Evolutionary conservation across 2,888 invertebrate genomes (phyloP).

Genomic region (Morpho deidamia): DNA sequence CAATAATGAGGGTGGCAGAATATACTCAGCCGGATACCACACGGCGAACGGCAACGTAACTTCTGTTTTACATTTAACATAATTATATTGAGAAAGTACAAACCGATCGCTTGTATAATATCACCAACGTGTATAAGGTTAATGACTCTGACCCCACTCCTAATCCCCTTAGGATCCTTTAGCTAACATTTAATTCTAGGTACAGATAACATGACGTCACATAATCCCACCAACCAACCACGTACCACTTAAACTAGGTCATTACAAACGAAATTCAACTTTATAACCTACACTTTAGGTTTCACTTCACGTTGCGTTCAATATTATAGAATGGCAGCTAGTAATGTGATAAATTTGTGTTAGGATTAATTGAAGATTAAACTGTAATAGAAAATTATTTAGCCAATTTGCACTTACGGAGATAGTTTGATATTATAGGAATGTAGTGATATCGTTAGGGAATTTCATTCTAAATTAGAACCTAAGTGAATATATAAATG

Average conservation of each 20-base stretch:
- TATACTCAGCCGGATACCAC: no score
- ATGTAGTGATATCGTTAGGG: background rate
- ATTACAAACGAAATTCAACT: slow-evolving; percentile 15
- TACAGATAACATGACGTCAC: slow-evolving; percentile 23
- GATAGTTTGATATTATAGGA: slow-evolving; percentile 3
- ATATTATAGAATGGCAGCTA: slow-evolving; percentile 9
- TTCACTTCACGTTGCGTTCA: background rate
- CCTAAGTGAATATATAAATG: no score
- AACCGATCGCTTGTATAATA: no score
- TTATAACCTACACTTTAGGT: background rate
- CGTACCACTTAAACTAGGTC: slow-evolving; percentile 8
- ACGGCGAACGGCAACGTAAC: no score
- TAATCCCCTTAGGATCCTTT: slow-evolving; percentile 18
- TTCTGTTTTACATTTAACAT: no score
- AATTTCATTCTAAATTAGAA: no score
- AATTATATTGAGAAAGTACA: no score
- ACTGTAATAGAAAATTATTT: slow-evolving; percentile 19
- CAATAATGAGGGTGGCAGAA: no score
- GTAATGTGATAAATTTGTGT: slow-evolving; percentile 20
- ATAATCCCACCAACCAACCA: slow-evolving; percentile 15
- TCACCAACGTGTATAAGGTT: background rate
- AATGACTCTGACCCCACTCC: slow-evolving; percentile 15
- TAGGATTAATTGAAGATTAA: slow-evolving; percentile 23
- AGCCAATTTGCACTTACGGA: slow-evolving; percentile 16
- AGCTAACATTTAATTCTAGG: slow-evolving; percentile 24